Evolutionary conservation across 1,140 invertebrate species (phyloP).

Genomic region (Drosophila novamexicana): DNA sequence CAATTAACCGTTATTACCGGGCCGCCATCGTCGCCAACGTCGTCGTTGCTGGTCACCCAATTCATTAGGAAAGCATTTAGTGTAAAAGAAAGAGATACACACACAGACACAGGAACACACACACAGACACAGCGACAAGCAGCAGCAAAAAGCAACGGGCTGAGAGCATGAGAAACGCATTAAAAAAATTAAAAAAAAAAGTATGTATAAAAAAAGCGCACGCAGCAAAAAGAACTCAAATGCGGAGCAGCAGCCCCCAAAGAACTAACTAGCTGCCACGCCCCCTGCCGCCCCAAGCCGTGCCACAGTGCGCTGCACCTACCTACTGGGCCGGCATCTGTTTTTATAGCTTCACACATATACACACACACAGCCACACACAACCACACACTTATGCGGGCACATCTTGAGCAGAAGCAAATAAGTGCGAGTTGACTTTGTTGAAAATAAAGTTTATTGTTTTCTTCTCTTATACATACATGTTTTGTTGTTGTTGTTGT

Average conservation of each 20-base stretch:
- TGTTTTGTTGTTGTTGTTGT: constrained; percentile 2
- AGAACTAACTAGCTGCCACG: constrained; percentile 12
- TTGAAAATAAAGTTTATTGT: constrained; percentile 70
- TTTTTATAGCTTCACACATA: constrained; percentile 65
- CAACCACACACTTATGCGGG: background rate
- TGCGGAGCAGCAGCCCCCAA: constrained; percentile 33
- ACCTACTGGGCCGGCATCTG: constrained; percentile 50
- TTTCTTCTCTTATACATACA: constrained; percentile 28
- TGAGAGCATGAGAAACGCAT: constrained; percentile 79
- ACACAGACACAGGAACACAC: constrained; percentile 7
- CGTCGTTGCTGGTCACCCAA: constrained; percentile 70
- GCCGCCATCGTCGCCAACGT: constrained; percentile 47
- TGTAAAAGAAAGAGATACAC: constrained; percentile 44
- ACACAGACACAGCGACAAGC: constrained; percentile 14
- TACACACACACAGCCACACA: constrained; percentile 4
- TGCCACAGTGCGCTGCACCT: constrained; percentile 16
- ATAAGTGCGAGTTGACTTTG: constrained; percentile 50
- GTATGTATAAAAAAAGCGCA: constrained; percentile 46
- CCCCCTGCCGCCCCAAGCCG: constrained; percentile 5
- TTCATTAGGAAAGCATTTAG: constrained; percentile 80
- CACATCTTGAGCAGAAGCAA: constrained; percentile 32
- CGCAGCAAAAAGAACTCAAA: constrained; percentile 38
- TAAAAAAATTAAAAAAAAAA: constrained; percentile 52
- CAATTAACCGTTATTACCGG: constrained; percentile 82
- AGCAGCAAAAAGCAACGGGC: constrained; percentile 69